Evolutionary conservation across 1,140 invertebrate species (phyloP), one percentile per base, ranked within the genome.

Genomic region (Atopsyche davidsoni): DNA sequence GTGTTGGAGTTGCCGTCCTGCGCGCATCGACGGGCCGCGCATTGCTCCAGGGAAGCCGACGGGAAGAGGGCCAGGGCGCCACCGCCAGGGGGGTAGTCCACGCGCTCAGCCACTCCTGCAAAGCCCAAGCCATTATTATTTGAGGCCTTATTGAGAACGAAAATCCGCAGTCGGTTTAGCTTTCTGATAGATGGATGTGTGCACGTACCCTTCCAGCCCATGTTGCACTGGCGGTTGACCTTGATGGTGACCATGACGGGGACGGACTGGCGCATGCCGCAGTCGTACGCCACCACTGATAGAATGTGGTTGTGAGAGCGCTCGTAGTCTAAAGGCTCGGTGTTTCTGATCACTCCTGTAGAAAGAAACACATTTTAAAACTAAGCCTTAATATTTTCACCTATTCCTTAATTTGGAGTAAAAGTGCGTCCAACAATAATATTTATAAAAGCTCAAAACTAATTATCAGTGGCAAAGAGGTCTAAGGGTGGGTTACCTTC

Each of bases 231-330:
- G 50, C 83, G 77, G 65, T 81, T 83, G 10, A 98, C 90, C 70
- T 92, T 89, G 63, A 97, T 89, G 59, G 91, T 97, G 53, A 97
- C 90, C 81, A 96, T 88, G 2, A 93, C 89, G 0, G 92, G 91
- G 4, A 87, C 79, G 1, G 83, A 86, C 62, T 85, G 81, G 63
- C 90, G 91, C 85, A 92, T 93, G 11, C 91, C 92, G 64, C 94
- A 97, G 66, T 97, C 93, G 64, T 91, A 93, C 0, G 93, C 94
- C n/a, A 95, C 90, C 23, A 96, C 91, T 10, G 86, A 89, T n/a
- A 98, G 75, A 54, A 97, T 96, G 69, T 96, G 92, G 69, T 96
- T 98, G 70, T 94, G 92, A 1, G 87, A 90, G 25, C 85, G 77
- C 63, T 90, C 88, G 70, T 93, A 96, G 47, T 93, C 89, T 55